Evolutionary conservation across 2,113 vertebrate genomes (phyloP), one percentile per base, ranked within the genome.

Genomic region (Garra rufa): DNA sequence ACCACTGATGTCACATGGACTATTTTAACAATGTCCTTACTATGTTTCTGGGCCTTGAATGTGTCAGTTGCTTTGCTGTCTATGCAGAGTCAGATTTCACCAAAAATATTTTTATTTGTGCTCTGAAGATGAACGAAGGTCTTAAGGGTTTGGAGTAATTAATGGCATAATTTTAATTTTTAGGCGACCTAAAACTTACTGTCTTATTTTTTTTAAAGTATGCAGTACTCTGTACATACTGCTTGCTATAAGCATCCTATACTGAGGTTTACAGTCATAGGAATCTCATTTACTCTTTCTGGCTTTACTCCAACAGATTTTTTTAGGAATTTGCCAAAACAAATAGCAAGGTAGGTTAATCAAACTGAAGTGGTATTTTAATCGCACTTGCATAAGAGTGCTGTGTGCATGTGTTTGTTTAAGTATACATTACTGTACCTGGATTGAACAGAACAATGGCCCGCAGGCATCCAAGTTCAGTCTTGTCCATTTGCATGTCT

Each of bases 401-500:
- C 50, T 74, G 44, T 81, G 65, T 71, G 43, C 55, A 10, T 19
- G 43, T 73, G 21, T 48, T 26, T 63, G 8, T 61, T 2, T 43
- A 30, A 67, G 24, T 30, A 30, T 57, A 34, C 30, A 19, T 44
- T 84, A 65, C 83, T 26, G 83, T 90, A 99, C 98, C 98, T 0
- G 98, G 98, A 93, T 99, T 99, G 92, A 99, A 99, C 86, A 99
- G 97, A 76, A 99, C 97, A 0, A 99, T 99, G 17, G 98, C 98
- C 73, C 98, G 94, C 90, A 99, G 96, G 93, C 98, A 99, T 89
- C 98, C 98, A 89, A 99, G 95, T 92, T 99, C 98, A 1, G 98
- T 97, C 95, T 99, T 99, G 94, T 99, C 98, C 98, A 99, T 99
- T 94, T 97, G 97, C 98, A 99, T 99, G 93, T 99, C 98, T 88